A percentile compares a stretch with the other conserved stretches of the same genome.
Evolutionary conservation across 2,113 vertebrate species (phyloP).

Genomic region (Tonatia bakeri): DNA sequence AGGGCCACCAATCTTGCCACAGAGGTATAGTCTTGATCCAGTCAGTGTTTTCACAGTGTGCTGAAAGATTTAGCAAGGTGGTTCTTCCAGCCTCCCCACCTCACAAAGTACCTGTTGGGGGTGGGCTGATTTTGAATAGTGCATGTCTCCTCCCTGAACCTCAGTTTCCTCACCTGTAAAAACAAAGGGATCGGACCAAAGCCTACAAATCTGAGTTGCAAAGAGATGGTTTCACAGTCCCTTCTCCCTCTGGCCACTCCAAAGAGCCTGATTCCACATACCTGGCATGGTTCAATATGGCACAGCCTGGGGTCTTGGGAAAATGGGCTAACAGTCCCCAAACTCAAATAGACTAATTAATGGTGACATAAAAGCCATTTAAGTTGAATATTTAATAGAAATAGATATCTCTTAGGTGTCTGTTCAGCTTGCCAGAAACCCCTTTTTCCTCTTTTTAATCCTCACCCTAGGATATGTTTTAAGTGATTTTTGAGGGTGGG

Average conservation of each 20-base stretch:
- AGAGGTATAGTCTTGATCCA: not conserved
- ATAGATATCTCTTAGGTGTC: not conserved
- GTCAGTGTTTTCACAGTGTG: not conserved
- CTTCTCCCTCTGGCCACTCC: not conserved
- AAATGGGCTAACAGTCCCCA: not conserved
- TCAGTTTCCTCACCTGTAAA: not conserved
- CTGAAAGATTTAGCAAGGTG: constrained; percentile 4
- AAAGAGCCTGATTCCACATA: not conserved
- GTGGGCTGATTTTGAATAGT: not conserved
- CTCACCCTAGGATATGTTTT: no score
- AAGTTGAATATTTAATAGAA: not conserved
- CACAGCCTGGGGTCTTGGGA: not conserved
- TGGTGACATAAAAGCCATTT: not conserved
- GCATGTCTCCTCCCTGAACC: not conserved
- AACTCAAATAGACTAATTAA: not conserved
- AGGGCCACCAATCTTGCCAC: constrained; percentile 52
- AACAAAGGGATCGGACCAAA: not conserved
- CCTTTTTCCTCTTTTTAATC: no score
- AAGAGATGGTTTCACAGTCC: not conserved
- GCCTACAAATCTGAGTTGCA: not conserved
- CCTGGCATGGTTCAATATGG: not conserved
- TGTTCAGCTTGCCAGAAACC: not conserved
- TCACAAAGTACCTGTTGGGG: not conserved
- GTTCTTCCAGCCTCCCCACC: not conserved
- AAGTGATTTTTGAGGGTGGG: no score